These are phyloP conservation scores for Ctenochaetus hawaiiensis DNA, from an alignment of 2,797 vertebrate genomes.

Conservation along the genomic window DNA sequence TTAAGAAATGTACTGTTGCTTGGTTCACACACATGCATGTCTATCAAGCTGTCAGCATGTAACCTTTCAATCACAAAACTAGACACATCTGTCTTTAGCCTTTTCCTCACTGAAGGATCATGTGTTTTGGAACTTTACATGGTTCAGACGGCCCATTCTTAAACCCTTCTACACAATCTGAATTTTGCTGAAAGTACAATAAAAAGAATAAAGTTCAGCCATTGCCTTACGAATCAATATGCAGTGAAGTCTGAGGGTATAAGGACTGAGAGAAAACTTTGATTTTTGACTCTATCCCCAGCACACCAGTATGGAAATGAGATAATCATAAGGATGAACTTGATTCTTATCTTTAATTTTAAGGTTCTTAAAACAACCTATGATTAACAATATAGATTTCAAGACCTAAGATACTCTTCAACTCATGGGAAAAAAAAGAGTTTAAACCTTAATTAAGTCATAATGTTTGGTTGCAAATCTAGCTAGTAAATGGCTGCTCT, in stretches of 20 bases:
- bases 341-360: constrained; percentile 21
- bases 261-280: constrained; percentile 26
- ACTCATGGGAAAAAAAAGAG: not conserved
- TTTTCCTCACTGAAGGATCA: constrained; percentile 29
- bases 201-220: constrained; percentile 32
- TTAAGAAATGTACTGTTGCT: constrained; percentile 39
- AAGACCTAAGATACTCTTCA: not conserved
- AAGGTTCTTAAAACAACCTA: constrained; percentile 1
- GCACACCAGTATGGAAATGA: constrained; percentile 12
- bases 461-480: constrained; percentile 6
- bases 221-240: constrained; percentile 32
- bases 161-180: not conserved
- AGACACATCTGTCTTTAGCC: constrained; percentile 49
- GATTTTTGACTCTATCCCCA: constrained; percentile 21
- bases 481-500: not conserved
- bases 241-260: constrained; percentile 26
- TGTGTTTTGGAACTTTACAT: not conserved
- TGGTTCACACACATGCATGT: constrained; percentile 36
- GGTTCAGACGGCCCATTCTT: too few species aligned
- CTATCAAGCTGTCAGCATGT: constrained; percentile 57
- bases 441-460: not conserved
- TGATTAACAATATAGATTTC: not conserved
- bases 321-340: constrained; percentile 24
- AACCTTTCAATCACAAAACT: constrained; percentile 58
- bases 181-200: constrained; percentile 37